Evolutionary conservation across 2,113 vertebrate species (phyloP).

Genomic region (Triplophysa rosa): DNA sequence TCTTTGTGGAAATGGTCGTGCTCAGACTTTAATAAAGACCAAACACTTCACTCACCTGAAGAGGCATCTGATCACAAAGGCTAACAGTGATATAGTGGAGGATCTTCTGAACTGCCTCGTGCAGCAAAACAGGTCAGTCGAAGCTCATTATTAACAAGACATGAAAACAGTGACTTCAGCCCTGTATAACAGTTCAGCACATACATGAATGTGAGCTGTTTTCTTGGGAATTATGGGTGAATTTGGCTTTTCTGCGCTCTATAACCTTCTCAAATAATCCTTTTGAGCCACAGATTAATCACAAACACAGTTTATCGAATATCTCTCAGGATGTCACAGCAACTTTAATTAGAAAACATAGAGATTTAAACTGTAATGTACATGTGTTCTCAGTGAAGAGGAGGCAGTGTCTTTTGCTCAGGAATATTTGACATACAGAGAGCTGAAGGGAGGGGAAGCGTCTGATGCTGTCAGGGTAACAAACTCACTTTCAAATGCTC

Average conservation of each 20-base stretch:
- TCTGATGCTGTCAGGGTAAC: constrained; percentile 77
- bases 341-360: not conserved
- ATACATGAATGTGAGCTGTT: not conserved
- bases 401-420: constrained; percentile 77
- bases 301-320: too few species aligned
- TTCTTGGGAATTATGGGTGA: not conserved
- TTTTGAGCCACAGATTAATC: too few species aligned
- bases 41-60: constrained; percentile 81
- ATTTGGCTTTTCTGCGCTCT: too few species aligned
- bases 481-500: not conserved
- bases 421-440: constrained; percentile 74
- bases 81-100: constrained; percentile 65
- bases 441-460: constrained; percentile 62
- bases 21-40: constrained; percentile 78
- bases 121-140: constrained; percentile 77
- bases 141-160: not conserved
- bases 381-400: constrained; percentile 69
- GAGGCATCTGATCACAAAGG: constrained; percentile 69
- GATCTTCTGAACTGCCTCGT: constrained; percentile 80
- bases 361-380: not conserved
- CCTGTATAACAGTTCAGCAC: too few species aligned
- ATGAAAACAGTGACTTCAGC: not conserved
- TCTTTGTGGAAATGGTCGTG: constrained; percentile 74
- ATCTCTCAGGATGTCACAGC: too few species aligned
- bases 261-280: too few species aligned